Base-by-base conservation (phyloP, 2,888 invertebrate species). In the Mimachlamys varia region DNA sequence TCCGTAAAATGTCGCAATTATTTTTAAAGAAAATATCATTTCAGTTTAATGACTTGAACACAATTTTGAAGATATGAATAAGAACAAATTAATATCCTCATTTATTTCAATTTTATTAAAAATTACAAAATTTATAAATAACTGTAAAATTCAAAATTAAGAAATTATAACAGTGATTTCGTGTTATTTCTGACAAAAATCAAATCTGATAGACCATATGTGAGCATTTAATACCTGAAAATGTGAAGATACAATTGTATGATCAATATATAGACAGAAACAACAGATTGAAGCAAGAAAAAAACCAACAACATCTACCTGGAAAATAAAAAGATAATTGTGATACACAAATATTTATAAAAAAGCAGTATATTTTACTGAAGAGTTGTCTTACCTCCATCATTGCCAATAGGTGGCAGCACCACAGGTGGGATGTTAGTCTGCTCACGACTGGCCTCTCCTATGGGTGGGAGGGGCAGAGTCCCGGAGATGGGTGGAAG, bases 401-500 rank as follows among this genome's bases (percentile, higher is more conserved):
- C 92, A 88, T 88, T 92, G 38, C 92, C 92, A 15, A 94, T 93
- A 17, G 94, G 92, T 33, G 94, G 94, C 90, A 95, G 92, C 38
- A 93, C 90, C 22, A 92, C 92, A 22, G 92, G 93, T 90, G 94
- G 53, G 92, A 89, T 88, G 15, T 88, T 92, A 33, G 92, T 94
- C 87, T 94, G 94, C 89, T 95, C 95, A n/a, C 95, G 91, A 90
- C 95, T 95, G 7, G 94, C 94, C 89, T 95, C 95, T n/a, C 93
- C 94, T 88, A 95, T 95, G 17, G 95, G 94, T 19, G 95, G 94
- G 58, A 95, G 92, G 4, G 93, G 92, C 88, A 89, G 87, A n/a
- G 90, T 89, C 19, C 91, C 89, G 17, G 89, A 37, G 19, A 92
- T 91, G 22, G 88, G 91, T 50, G 92, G 92, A 33, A 92, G 89